phyloP scores from a whole-genome alignment of 2,113 vertebrate species.

The Danionella cerebrum region DNA sequence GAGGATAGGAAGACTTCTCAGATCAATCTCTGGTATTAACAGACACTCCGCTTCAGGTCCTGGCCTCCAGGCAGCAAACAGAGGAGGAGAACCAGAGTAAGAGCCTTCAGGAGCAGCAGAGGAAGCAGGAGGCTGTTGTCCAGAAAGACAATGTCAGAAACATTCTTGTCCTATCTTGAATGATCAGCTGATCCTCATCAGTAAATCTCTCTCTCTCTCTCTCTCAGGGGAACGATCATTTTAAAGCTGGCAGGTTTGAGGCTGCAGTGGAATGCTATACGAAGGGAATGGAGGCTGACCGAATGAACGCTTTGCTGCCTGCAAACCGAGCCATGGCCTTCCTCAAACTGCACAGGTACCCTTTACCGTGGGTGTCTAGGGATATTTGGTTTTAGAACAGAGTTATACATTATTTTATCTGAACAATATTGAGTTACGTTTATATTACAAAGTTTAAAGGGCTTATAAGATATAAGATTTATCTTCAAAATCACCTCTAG shows the following conservation, averaged over 20 bases:
- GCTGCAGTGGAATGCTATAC: constrained; percentile 85
- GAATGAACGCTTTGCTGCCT: constrained; percentile 79
- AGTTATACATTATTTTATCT: too few relatives aligned
- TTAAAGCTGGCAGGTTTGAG: constrained; percentile 92
- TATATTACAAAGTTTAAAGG: too few relatives aligned
- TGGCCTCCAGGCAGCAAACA: constrained; percentile 26
- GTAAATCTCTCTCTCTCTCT: too few relatives aligned
- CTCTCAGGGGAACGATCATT: constrained; percentile 90
- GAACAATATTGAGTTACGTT: too few relatives aligned
- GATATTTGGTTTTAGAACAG: too few relatives aligned
- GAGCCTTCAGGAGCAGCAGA: constrained; percentile 62
- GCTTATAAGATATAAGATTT: too few relatives aligned
- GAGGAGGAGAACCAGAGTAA: constrained; percentile 48
- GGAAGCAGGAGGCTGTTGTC: constrained; percentile 77
- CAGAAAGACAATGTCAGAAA: constrained; percentile 83
- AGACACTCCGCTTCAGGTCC: constrained; percentile 31
- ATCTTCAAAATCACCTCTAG: too few relatives aligned
- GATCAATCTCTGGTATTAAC: too few relatives aligned
- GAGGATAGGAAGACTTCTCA: too few relatives aligned
- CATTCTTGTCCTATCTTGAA: too few relatives aligned
- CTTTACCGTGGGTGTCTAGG: too few relatives aligned
- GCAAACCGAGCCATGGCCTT: constrained; percentile 98
- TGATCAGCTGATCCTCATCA: too few relatives aligned
- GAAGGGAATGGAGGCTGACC: constrained; percentile 81
- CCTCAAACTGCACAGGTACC: constrained; percentile 71